Evolutionary conservation across 1,140 invertebrate species (phyloP).

Genomic region (Periplaneta americana): DNA sequence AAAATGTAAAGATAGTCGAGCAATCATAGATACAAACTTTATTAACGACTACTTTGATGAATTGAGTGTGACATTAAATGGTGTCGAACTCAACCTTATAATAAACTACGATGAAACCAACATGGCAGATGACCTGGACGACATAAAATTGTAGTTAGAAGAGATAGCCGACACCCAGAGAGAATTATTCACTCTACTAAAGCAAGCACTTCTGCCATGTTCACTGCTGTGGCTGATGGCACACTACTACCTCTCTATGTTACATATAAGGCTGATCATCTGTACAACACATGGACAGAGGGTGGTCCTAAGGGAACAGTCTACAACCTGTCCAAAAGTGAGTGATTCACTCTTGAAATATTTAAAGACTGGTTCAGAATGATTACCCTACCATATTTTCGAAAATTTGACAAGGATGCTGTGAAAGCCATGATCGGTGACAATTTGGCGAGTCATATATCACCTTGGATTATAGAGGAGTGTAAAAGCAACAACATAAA

Average conservation of each 20-base stretch:
- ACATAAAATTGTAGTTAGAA: conserved; percentile 10
- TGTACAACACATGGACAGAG: conserved; percentile 24
- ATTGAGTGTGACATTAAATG: not conserved
- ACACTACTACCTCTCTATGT: conserved; percentile 23
- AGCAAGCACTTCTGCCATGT: conserved; percentile 24
- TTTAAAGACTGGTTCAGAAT: conserved; percentile 30
- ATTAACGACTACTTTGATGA: not conserved
- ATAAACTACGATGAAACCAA: too few species aligned
- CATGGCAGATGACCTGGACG: not conserved
- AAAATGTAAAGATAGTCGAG: conserved; percentile 14
- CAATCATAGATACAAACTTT: not conserved
- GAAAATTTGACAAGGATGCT: conserved; percentile 21
- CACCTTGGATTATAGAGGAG: too few species aligned
- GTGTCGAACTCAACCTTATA: not conserved
- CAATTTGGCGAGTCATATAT: too few species aligned
- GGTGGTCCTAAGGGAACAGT: conserved; percentile 21
- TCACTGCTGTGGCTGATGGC: conserved; percentile 25
- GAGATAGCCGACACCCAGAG: conserved; percentile 23
- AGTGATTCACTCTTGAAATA: conserved; percentile 30
- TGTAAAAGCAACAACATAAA: too few species aligned
- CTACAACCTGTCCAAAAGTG: conserved; percentile 27
- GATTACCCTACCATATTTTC: conserved; percentile 25
- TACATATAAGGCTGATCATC: conserved; percentile 25
- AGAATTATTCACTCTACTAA: conserved; percentile 21
- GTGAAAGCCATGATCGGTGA: too few species aligned